Evolutionary conservation across 2,113 vertebrate species (phyloP), one percentile per base, ranked within the genome.

Genomic region (Lophius piscatorius): DNA sequence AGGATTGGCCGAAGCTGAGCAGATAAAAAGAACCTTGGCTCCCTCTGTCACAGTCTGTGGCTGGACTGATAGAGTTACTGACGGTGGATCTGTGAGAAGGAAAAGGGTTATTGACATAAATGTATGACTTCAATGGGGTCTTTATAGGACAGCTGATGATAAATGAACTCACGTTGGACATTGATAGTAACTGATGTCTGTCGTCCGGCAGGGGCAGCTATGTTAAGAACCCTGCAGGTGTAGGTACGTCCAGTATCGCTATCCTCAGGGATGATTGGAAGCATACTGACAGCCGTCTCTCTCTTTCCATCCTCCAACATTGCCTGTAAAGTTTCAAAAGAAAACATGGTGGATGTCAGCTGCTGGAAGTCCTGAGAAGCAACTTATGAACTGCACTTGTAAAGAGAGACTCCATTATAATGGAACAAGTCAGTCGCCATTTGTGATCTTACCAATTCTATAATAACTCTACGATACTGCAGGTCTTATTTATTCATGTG

Each of bases 41-140:
- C 94, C 94, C 26, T 95, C 94, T 2, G 91, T 90, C 38, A 94
- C 93, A 3, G 92, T 94, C 76, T 94, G 94, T 7, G 94, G 94
- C 54, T 94, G 92, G 36, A 94, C 94, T 4, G 95, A 94, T 33
- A 97, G 87, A 13, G 93, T 94, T 75, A 97, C 95, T 14, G 91
- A 81, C 0, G 94, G 95, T 13, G 94, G 92, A 75, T 96, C 95
- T 96, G 89, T 12, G 40, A 44, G 36, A 46, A 34, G 21, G 47
- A 69, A 71, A 22, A 57, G 0, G 5, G 18, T 71, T 57, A 63
- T 26, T 56, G 21, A 46, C 33, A 14, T 14, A 11, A 3, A 14
- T 13, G 33, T 35, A 4, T 12, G 9, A 33, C 10, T 7, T 12
- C 9, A 33, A 33, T 3, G 31, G 8, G 10, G 10, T 33, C 10